Evolutionary conservation across 2,113 vertebrate genomes (phyloP), one percentile per base, ranked within the genome.

Genomic region (Talpa occidentalis): DNA sequence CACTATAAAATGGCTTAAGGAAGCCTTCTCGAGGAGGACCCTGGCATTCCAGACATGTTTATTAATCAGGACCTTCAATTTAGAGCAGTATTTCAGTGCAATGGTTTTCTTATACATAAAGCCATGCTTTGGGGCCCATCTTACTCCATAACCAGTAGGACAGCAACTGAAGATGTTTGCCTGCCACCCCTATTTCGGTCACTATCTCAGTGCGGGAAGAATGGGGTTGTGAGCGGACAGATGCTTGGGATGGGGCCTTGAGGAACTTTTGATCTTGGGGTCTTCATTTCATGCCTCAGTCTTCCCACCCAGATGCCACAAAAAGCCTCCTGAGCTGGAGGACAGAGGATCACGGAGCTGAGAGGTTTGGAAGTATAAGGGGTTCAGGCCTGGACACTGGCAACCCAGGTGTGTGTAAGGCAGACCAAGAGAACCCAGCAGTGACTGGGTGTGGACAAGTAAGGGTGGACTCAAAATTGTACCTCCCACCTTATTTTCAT

Each of bases 21-120:
- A 93, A 77, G 28, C 1, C 69, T 93, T 93, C 40, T 44, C 60
- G 15, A 11, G 32, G 52, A 93, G 22, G 69, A 66, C 10, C 35
- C 54, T 95, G 47, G n/a, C 69, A 94, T 96, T 93, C 67, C 35
- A 37, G 44, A 84, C 70, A 47, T 1, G 17, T 70, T 95, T 78
- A 85, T 28, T 62, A 90, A 30, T 42, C 60, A 90, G 54, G 54
- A 3, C 10, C 24, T 87, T 92, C 37, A 73, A 42, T 52, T 64
- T 92, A 80, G 88, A 88, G 14, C 44, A 66, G 64, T 72, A 88
- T 91, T 94, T 94, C 52, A 28, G 47, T 37, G 10, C 32, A 69
- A 54, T 84, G 37, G 4, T 90, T 94, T 95, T 92, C 62, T 59
- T 56, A 82, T 73, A 21, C 17, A 24, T 60, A 84, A 77, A 90